Base-by-base conservation (phyloP, 2,797 vertebrate genomes). In the Euphonia xanthogaster region DNA sequence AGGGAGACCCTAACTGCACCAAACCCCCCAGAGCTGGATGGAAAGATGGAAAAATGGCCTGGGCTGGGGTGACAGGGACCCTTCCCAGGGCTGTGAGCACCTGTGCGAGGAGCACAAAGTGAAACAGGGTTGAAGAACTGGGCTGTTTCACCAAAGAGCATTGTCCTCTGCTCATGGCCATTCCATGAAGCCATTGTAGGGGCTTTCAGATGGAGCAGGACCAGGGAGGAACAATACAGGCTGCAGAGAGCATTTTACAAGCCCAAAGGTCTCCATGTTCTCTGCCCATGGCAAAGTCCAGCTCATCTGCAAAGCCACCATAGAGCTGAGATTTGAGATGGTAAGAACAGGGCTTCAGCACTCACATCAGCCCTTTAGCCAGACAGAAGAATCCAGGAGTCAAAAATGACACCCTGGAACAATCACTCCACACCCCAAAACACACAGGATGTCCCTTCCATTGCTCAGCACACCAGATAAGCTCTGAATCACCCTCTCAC, bases 81-180 rank as follows among this genome's bases (percentile, higher is more conserved):
- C 25, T 24, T 20, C 39, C 28, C 25, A 50, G 47, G 54, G 55
- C 62, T 74, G 39, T 20, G 18, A 84, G 51, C 55, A 53, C 1
- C 31, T 51, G 8, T 1, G 47, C 54, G 39, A 24, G 42, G 57
- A 87, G 42, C 45, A 65, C 1, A 7, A 84, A 78, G 50, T 0
- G 0, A 21, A 66, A 16, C 3, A 13, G 1, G 7, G 20, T 2
- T 84, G 27, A 86, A 77, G 44, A 91, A 44, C 6, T 8, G 21
- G 12, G 15, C 3, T 35, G 13, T 3, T 47, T 35, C 21, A 23
- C 5, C 33, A 61, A 37, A 71, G 22, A 0, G 0, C 3, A 2
- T 1, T 78, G 55, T 50, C 42, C 31, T 63, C 60, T 85, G 42
- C 31, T 50, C 28, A 39, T 4, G 14, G 39, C 40, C 27, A 18